Percentiles rank a stretch among this genome's conserved stretches.
Conservation (phyloP, 1,140 invertebrate species). For the Drosophila aff. region DNA sequence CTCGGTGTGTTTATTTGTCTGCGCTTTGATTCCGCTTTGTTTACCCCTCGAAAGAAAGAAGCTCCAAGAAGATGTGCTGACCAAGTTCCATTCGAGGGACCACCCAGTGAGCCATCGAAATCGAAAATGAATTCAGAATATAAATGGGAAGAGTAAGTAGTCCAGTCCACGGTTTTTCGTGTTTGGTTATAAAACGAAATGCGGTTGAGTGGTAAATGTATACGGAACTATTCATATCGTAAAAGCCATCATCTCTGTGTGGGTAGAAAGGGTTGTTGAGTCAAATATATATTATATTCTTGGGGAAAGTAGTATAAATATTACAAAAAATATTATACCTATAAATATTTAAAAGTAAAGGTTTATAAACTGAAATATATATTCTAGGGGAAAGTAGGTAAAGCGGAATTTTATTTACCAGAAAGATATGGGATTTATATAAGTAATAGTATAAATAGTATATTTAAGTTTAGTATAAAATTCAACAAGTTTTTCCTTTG, state of each 20-base stretch:
- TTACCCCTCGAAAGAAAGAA: constrained; percentile 13
- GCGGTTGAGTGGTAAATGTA: constrained; percentile 9
- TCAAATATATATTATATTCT: not conserved
- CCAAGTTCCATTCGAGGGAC: constrained; percentile 13
- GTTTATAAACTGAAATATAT: no score
- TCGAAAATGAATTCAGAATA: constrained; percentile 3
- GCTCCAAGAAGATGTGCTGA: constrained; percentile 16
- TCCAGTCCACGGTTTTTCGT: not conserved
- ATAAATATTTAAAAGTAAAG: no score
- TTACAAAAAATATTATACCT: not conserved
- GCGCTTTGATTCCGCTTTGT: constrained; percentile 17
- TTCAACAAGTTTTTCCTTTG: not conserved
- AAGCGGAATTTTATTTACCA: no score
- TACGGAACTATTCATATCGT: constrained; percentile 4
- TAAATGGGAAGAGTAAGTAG: constrained; percentile 13
- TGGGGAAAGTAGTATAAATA: not conserved
- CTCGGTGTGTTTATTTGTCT: constrained; percentile 35
- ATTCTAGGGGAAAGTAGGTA: no score
- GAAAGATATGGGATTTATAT: no score
- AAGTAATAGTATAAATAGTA: no score
- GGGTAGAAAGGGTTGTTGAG: not conserved
- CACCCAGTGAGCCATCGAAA: constrained; percentile 23
- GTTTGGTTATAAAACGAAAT: constrained; percentile 4
- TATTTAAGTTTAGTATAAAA: no score
- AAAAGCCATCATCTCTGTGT: constrained; percentile 1